Conservation (phyloP, 2,113 vertebrate genomes). For the Marmota flaviventris region DNA sequence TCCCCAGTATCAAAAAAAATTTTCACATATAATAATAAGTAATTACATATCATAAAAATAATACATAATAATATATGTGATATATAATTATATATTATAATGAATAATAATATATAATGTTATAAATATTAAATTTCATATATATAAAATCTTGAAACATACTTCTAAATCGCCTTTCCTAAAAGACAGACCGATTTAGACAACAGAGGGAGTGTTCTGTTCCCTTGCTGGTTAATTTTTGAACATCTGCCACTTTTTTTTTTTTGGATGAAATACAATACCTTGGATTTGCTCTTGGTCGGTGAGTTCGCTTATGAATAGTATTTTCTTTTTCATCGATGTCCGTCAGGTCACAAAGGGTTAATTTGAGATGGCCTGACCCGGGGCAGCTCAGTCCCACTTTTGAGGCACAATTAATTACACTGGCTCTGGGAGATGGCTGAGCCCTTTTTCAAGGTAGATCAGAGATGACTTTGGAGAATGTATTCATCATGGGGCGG, state of each 20-base stretch:
- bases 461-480: not conserved
- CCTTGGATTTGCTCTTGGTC: not conserved
- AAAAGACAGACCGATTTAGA: not conserved
- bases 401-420: conserved; percentile 56
- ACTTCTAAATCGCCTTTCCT: not conserved
- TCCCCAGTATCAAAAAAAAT: too few species aligned
- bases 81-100: not conserved
- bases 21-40: too few species aligned
- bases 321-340: not conserved
- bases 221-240: not conserved
- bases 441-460: conserved; percentile 37
- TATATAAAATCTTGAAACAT: not conserved
- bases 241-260: not conserved
- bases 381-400: not conserved
- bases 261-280: not conserved
- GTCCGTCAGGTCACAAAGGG: conserved; percentile 29
- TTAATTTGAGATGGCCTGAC: conserved; percentile 65
- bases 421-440: conserved; percentile 38
- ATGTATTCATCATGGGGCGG: not conserved
- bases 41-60: not conserved
- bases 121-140: too few species aligned
- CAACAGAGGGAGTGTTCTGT: not conserved
- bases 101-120: too few species aligned
- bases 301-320: not conserved
- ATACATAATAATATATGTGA: too few species aligned